phyloP scores from a whole-genome alignment of 2,888 invertebrate species.

The Zaprionus obscuricornis region DNA sequence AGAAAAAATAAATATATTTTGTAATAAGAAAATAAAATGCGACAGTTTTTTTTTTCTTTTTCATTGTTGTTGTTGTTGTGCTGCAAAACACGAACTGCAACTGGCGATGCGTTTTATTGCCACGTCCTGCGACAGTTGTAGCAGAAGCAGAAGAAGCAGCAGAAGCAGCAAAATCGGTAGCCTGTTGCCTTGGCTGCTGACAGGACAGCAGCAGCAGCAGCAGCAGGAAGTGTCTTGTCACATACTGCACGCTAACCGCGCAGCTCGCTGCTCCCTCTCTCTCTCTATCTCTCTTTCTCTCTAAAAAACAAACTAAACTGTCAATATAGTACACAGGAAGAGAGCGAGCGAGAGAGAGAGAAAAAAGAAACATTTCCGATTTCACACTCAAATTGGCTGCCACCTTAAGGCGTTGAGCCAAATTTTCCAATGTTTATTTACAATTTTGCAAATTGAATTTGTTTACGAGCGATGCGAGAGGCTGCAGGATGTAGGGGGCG shows the following conservation, averaged over 20 bases:
- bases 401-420: slow-evolving; percentile 26
- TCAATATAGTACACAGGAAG: neutral
- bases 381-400: slow-evolving; percentile 60
- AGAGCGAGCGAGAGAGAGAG: neutral
- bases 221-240: slow-evolving; percentile 16
- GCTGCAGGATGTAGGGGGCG: neutral
- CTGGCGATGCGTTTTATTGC: slow-evolving; percentile 70
- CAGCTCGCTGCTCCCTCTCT: no score
- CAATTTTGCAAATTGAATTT: slow-evolving; percentile 71
- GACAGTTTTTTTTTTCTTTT: neutral
- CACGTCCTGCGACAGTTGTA: slow-evolving; percentile 49
- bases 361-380: slow-evolving; percentile 60
- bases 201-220: slow-evolving; percentile 11
- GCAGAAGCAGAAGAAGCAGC: slow-evolving; percentile 2
- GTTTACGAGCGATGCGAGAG: slow-evolving; percentile 38
- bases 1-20: slow-evolving; percentile 39
- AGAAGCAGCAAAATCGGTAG: no score
- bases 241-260: neutral
- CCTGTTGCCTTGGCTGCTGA: no score
- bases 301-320: no score
- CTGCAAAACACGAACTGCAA: slow-evolving; percentile 28
- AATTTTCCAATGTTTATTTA: slow-evolving; percentile 64
- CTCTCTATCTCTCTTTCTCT: no score
- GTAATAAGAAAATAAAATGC: slow-evolving; percentile 49
- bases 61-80: neutral